Evolutionary conservation across 2,888 invertebrate genomes (phyloP).

Genomic region (Trichopria drosophilae): DNA sequence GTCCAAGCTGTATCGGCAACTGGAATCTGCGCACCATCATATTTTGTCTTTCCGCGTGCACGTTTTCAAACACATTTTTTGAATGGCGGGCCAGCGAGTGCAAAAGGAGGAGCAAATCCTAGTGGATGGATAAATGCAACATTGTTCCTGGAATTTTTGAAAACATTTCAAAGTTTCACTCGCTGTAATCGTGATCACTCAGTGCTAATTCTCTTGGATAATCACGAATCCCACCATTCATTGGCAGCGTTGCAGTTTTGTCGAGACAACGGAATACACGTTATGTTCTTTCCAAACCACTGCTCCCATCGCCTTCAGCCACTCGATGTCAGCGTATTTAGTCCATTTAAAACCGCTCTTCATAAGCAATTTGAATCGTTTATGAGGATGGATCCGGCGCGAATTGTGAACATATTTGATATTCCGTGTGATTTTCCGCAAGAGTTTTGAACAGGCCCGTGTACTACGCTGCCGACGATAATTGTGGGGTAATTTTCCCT

Average conservation of each 20-base stretch:
- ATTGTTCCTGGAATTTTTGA: conserved; percentile 48
- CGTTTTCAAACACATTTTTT: conserved; percentile 46
- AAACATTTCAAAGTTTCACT: conserved; percentile 49
- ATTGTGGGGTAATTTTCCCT: no score
- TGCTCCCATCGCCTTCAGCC: conserved; percentile 56
- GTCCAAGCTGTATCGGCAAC: conserved; percentile 45
- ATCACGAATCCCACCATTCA: conserved; percentile 50
- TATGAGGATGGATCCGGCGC: conserved; percentile 52
- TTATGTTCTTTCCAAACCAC: conserved; percentile 54
- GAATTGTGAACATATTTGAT: conserved; percentile 53
- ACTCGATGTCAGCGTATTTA: conserved; percentile 52
- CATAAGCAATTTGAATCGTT: conserved; percentile 46
- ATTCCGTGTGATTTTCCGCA: no score
- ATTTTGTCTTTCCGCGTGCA: conserved; percentile 49
- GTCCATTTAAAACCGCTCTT: conserved; percentile 51
- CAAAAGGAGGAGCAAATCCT: conserved; percentile 47
- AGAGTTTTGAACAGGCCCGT: no score
- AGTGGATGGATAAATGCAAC: conserved; percentile 52
- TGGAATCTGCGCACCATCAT: conserved; percentile 45
- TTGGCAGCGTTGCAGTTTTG: no score
- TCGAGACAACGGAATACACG: conserved; percentile 51
- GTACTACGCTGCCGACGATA: no score
- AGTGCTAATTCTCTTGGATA: conserved; percentile 47
- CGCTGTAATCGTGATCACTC: conserved; percentile 41
- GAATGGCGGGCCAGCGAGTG: conserved; percentile 48